phyloP scores from a whole-genome alignment of 2,888 invertebrate species.

The Clistopyga incitator region DNA sequence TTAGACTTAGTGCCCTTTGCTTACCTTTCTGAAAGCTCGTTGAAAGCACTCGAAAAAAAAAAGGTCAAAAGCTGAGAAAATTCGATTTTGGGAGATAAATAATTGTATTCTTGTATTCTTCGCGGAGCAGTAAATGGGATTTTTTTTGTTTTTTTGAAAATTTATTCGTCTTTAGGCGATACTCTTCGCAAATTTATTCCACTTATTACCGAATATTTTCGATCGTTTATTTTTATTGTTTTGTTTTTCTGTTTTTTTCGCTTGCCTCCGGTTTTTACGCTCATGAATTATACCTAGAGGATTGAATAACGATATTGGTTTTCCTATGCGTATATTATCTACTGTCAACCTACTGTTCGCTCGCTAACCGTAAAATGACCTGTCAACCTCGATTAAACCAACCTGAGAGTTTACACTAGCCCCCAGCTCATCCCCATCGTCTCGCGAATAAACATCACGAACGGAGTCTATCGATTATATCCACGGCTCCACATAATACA shows the following conservation, averaged over 20 bases:
- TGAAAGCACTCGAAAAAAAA: too few species aligned
- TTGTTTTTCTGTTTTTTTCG: not conserved
- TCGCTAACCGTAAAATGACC: not conserved
- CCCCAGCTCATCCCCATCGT: constrained; percentile 1
- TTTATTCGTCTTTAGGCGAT: not conserved
- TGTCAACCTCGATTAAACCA: constrained; percentile 28
- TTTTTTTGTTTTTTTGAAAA: not conserved
- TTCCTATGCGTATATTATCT: constrained; percentile 9
- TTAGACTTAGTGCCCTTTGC: too few species aligned
- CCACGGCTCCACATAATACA: not conserved
- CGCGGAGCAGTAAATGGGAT: constrained; percentile 4
- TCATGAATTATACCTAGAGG: constrained; percentile 2
- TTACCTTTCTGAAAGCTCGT: too few species aligned
- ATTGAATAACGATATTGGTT: constrained; percentile 18
- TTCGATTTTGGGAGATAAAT: too few species aligned
- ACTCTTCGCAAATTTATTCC: not conserved
- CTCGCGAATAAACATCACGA: constrained; percentile 10
- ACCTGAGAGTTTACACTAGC: constrained; percentile 18
- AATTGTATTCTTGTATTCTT: not conserved
- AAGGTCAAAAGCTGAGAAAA: too few species aligned
- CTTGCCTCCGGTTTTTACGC: not conserved
- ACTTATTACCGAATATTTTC: not conserved
- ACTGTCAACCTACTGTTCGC: not conserved
- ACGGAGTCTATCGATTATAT: constrained; percentile 17
- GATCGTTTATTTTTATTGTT: not conserved